Percentiles rank a stretch among this genome's conserved stretches.
Conservation (phyloP, 2,888 invertebrate species). For the Acleris holmiana region DNA sequence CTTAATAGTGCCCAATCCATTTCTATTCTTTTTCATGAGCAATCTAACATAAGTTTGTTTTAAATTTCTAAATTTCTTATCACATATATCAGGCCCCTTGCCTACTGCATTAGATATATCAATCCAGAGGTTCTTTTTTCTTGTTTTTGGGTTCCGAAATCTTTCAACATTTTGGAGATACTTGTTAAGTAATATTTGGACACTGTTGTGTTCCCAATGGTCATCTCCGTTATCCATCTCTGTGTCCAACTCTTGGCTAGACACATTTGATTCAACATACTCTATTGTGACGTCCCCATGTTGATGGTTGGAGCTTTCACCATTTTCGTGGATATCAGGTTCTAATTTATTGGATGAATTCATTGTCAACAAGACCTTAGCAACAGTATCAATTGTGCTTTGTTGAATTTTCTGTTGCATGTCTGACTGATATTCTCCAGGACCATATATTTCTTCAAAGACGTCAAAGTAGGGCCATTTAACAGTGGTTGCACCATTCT, state of each 20-base stretch:
- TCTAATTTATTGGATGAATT: constrained; percentile 55
- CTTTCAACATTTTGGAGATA: constrained; percentile 72
- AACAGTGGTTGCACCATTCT: constrained; percentile 58
- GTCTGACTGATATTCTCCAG: constrained; percentile 71
- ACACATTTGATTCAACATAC: constrained; percentile 2
- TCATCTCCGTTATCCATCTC: constrained; percentile 68
- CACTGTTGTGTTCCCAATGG: constrained; percentile 71
- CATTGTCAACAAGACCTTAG: constrained; percentile 68
- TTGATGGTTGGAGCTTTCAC: constrained; percentile 57
- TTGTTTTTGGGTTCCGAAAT: constrained; percentile 75
- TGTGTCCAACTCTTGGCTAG: constrained; percentile 53
- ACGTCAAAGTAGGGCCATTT: constrained; percentile 77
- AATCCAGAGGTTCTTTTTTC: constrained; percentile 75
- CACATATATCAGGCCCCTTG: constrained; percentile 72
- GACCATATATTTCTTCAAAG: constrained; percentile 72
- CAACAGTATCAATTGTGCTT: constrained; percentile 60
- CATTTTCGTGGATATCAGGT: constrained; percentile 50
- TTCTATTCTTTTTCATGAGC: constrained; percentile 66
- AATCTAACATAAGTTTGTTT: constrained; percentile 75
- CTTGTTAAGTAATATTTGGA: constrained; percentile 60
- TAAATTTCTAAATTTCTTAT: constrained; percentile 77
- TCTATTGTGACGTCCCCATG: constrained; percentile 53
- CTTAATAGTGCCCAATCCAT: constrained; percentile 62
- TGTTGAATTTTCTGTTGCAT: constrained; percentile 72
- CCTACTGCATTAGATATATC: constrained; percentile 67